Percentiles rank a stretch among this genome's conserved stretches.
Conservation (phyloP, 2,113 vertebrate genomes). For the Salvelinus namaycush region DNA sequence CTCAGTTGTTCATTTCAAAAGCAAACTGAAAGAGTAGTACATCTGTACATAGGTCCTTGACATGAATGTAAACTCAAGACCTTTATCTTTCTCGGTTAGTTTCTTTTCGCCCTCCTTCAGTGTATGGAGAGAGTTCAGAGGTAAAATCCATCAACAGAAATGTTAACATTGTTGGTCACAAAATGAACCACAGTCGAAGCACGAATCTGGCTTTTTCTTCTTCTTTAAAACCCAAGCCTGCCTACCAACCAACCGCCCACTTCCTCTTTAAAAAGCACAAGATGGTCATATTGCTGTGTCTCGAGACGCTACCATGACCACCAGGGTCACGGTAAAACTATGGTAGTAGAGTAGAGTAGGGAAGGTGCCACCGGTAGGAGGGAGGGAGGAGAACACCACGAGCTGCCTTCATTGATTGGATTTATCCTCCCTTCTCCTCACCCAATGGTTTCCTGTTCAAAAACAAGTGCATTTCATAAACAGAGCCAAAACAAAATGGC, state of each 20-base stretch:
- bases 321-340: conserved; percentile 59
- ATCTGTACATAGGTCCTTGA: conserved; percentile 71
- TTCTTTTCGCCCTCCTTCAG: conserved; percentile 61
- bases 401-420: conserved; percentile 76
- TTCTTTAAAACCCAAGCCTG: conserved; percentile 47
- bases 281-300: conserved; percentile 83
- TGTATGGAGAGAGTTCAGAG: conserved; percentile 70
- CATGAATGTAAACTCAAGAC: conserved; percentile 74
- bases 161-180: conserved; percentile 69
- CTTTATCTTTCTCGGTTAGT: conserved; percentile 17
- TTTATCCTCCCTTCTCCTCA: conserved; percentile 66
- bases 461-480: conserved; percentile 62
- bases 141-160: conserved; percentile 45
- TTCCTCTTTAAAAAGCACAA: conserved; percentile 69
- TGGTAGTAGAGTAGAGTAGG: conserved; percentile 20
- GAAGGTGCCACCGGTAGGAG: conserved; percentile 52
- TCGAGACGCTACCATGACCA: conserved; percentile 62
- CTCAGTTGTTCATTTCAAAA: conserved; percentile 76
- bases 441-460: conserved; percentile 63
- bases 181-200: conserved; percentile 77
- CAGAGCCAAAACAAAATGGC: conserved; percentile 52
- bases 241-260: background rate
- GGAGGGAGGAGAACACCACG: conserved; percentile 58
- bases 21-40: conserved; percentile 72
- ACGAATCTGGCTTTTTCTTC: conserved; percentile 56